Base-by-base conservation (phyloP, 1,140 invertebrate genomes). In the Drosophila biarmipes region DNA sequence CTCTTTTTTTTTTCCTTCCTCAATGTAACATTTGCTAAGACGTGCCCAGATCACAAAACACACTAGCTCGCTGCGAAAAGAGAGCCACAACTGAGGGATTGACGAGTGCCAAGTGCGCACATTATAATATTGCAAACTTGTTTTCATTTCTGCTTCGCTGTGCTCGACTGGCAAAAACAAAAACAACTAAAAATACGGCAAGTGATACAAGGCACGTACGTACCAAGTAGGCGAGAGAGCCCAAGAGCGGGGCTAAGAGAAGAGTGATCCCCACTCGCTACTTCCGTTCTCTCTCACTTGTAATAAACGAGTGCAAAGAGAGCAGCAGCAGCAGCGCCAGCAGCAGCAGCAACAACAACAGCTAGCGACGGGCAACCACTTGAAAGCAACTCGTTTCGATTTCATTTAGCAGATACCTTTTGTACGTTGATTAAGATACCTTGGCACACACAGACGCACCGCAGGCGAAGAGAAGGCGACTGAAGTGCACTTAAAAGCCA, bases 401-500 rank as follows among this genome's bases (percentile, higher is more conserved):
- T 90, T 90, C 82, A 87, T 90, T 90, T 90, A 90, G 87, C 87
- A 90, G 87, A 90, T 90, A 90, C 87, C 82, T 90, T 90, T 90
- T 90, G 87, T 87, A 90, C 87, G 87, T 90, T 80, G 87, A 89
- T 90, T 90, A 90, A 90, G 80, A 90, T 90, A 90, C 80, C 86
- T 90, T 90, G 80, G 75, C 69, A 81, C 59, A 68, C 61, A 68
- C 51, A 76, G 62, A 82, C 48, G 78, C 67, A 87, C 49, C 67
- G 56, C 78, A 38, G 43, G 78, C 46, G 49, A 89, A 76, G 71
- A 81, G 74, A 85, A 87, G 58, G 68, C 54, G 73, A 67, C 34
- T 63, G 55, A 79, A 77, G 51, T 69, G 64, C 58, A 59, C 46
- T 40, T 58, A 29, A n/a, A 69, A 71, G 62, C 1, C 24, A 17